Evolutionary conservation across 2,888 invertebrate genomes (phyloP), one percentile per base, ranked within the genome.

Genomic region (Anarsia innoxiella): DNA sequence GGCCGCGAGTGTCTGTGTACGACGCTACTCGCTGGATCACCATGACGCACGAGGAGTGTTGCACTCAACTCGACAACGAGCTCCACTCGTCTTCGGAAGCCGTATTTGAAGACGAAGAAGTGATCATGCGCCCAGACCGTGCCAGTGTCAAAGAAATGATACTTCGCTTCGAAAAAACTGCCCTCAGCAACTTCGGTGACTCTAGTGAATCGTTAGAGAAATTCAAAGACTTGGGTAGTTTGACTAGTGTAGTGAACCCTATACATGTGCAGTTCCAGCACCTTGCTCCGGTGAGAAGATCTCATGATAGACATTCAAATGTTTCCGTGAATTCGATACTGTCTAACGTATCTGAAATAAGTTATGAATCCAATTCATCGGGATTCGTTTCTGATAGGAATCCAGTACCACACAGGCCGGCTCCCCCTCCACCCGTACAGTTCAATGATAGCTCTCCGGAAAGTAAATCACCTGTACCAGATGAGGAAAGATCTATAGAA

Each of bases 321-420:
- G 68, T 82, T 42, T 86, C 85, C 45, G 82, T 86, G 53, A 86
- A 86, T 66, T 86, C 85, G 1, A 73, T 82, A 53, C 58, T 85
- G 49, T 85, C 85, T 4, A 80, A 82, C 47, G 69, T 75, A 41
- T 84, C 85, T 11, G 82, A 80, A 60, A 64, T 71, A 41, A 83
- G 84, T 56, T 77, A 60, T 53, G 80, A 76, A 56, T 83, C 84
- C n/a, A 72, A 73, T 63, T 82, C 84, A n/a, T 84, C 84, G 8
- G 84, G 83, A 44, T 84, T 84, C 53, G 62, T 77, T 16, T 83
- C 83, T 27, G 83, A 84, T 51, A 68, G 79, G 44, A 83, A 62
- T 45, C 42, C 59, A 33, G 65, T 69, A 14, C 83, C 82, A 23
- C 79, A 75, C 35, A 66, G 84, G 44, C 82, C 80, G 11, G 84